Conservation (phyloP, 2,113 vertebrate species). For the Triplophysa dalaica region DNA sequence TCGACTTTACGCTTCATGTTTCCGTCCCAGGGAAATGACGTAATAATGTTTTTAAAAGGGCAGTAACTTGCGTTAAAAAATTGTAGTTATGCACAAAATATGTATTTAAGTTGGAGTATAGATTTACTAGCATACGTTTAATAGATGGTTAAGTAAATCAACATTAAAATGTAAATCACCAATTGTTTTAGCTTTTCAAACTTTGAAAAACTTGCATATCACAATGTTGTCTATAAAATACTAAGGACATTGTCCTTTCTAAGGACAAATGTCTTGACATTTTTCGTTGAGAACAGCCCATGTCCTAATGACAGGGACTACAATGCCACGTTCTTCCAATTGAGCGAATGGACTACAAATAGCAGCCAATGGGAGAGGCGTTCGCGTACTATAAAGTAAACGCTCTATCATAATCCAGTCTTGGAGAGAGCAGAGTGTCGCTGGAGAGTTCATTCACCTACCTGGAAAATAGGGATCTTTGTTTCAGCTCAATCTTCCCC, state of each 20-base stretch:
- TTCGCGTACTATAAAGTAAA: constrained; percentile 77
- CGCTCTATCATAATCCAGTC: neutral
- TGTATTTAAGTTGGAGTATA: neutral
- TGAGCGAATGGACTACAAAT: constrained; percentile 88
- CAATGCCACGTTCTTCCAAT: constrained; percentile 66
- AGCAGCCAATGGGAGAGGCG: constrained; percentile 78
- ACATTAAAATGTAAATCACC: too few species aligned
- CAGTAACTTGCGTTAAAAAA: neutral
- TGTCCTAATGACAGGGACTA: neutral
- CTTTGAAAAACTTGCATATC: neutral
- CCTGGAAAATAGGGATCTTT: constrained; percentile 70
- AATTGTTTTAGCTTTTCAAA: too few species aligned
- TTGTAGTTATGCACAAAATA: neutral
- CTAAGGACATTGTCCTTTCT: neutral
- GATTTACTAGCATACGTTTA: neutral
- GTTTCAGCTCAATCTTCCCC: constrained; percentile 62
- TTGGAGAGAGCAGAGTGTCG: constrained; percentile 60
- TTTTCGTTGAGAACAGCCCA: neutral
- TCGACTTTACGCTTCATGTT: neutral
- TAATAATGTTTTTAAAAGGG: neutral
- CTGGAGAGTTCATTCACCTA: constrained; percentile 37
- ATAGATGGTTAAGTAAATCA: neutral
- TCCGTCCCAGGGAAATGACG: constrained; percentile 11
- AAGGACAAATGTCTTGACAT: neutral
- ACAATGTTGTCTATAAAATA: neutral